Percentiles rank a stretch among this genome's conserved stretches.
Conservation (phyloP, 2,113 vertebrate species). For the Pristiophorus japonicus region DNA sequence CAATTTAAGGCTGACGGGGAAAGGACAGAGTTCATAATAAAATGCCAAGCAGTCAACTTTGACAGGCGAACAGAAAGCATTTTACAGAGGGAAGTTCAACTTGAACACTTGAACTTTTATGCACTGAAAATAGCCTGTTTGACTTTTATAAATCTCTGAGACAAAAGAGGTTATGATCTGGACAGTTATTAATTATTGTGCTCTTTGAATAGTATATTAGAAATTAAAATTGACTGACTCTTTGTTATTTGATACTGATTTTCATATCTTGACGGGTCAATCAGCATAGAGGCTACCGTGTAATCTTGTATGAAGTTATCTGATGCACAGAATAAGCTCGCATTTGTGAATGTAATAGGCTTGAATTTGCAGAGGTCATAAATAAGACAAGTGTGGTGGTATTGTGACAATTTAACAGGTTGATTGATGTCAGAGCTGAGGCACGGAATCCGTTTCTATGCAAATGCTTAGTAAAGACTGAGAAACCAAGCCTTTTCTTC, state of each 20-base stretch:
- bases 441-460: not conserved
- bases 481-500: not conserved
- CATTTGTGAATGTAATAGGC: not conserved
- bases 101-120: conserved; percentile 12
- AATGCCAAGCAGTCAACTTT: not conserved
- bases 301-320: not conserved
- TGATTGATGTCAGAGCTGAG: not conserved
- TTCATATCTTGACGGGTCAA: not conserved
- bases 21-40: not conserved
- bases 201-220: not conserved
- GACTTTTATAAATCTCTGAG: not conserved
- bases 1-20: not conserved
- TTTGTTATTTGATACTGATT: not conserved
- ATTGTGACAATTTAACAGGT: not conserved
- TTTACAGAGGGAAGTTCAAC: not conserved
- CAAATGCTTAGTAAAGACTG: not conserved
- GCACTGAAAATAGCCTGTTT: not conserved
- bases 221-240: not conserved
- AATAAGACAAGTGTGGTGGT: not conserved
- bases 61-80: not conserved
- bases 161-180: not conserved
- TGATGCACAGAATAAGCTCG: not conserved
- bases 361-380: not conserved
- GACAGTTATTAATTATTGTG: not conserved
- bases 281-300: not conserved